Evolutionary conservation across 2,888 invertebrate genomes (phyloP).

Genomic region (Yponomeuta malinellus): DNA sequence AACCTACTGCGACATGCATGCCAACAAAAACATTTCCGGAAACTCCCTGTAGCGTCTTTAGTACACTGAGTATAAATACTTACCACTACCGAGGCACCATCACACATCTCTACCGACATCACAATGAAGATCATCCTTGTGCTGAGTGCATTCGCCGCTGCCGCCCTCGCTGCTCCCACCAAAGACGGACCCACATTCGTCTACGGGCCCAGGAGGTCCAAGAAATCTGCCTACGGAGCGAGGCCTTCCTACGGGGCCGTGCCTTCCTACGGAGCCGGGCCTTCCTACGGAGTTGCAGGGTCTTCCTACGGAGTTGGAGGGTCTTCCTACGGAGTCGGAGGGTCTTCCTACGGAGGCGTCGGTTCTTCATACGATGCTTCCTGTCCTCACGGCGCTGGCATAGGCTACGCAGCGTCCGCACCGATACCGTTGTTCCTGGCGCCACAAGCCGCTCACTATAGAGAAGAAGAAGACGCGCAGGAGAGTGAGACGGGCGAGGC

Average conservation of each 20-base stretch:
- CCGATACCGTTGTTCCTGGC: constrained; percentile 25
- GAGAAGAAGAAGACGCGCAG: constrained; percentile 21
- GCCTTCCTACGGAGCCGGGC: neutral
- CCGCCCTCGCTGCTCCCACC: constrained; percentile 25
- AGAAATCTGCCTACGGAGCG: constrained; percentile 23
- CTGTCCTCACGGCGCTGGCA: neutral
- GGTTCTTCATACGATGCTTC: constrained; percentile 15
- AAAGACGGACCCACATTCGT: constrained; percentile 7
- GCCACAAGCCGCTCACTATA: constrained; percentile 22
- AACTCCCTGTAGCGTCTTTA: neutral
- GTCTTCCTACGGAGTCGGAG: constrained; percentile 7
- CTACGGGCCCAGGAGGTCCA: constrained; percentile 19
- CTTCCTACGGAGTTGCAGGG: neutral
- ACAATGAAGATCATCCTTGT: constrained; percentile 27
- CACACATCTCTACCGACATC: constrained; percentile 17
- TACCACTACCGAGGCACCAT: neutral
- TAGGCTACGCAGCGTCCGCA: constrained; percentile 16
- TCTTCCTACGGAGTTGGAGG: constrained; percentile 7
- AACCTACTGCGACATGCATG: neutral
- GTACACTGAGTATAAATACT: constrained; percentile 11
- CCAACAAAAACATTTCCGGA: constrained; percentile 5
- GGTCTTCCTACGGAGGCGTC: constrained; percentile 8
- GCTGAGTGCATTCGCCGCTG: constrained; percentile 22
- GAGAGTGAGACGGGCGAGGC: constrained; percentile 17
- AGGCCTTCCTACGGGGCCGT: constrained; percentile 3